phyloP scores from a whole-genome alignment of 1,140 invertebrate species.

The Ceratina japonica region DNA sequence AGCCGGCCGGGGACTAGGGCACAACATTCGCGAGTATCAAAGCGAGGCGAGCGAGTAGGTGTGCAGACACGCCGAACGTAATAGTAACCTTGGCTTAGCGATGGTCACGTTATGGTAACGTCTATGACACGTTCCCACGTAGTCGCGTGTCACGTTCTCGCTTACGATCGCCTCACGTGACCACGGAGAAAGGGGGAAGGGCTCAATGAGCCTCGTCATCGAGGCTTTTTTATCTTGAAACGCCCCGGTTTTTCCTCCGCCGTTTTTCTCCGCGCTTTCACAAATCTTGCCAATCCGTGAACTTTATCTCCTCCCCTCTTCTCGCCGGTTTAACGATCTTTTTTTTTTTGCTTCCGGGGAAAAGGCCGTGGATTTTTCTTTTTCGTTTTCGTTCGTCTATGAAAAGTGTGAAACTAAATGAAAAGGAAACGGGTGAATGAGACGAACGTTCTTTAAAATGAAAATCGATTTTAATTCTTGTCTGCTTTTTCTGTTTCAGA shows the following conservation, averaged over 20 bases:
- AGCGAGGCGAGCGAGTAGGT: slow-evolving; percentile 72
- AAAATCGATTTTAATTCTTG: no score
- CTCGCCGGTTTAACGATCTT: no score
- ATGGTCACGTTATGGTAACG: slow-evolving; percentile 67
- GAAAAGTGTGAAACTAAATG: no score
- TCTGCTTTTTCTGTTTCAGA: slow-evolving; percentile 74
- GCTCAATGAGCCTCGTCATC: slow-evolving; percentile 17
- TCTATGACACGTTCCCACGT: slow-evolving; percentile 66
- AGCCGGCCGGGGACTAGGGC: slow-evolving; percentile 52
- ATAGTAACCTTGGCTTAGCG: slow-evolving; percentile 76
- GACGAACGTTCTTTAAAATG: no score
- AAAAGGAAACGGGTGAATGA: no score
- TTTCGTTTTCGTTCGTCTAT: no score
- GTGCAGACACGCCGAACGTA: slow-evolving; percentile 72
- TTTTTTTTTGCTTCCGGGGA: no score
- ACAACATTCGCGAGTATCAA: slow-evolving; percentile 73
- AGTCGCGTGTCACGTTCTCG: slow-evolving; percentile 60
- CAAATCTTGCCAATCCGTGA: neutral
- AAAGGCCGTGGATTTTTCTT: no score
- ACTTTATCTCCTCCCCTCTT: neutral
- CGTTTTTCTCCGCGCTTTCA: neutral
- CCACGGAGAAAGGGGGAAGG: slow-evolving; percentile 30
- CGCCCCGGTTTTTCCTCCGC: slow-evolving; percentile 13
- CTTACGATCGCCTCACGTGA: slow-evolving; percentile 54
- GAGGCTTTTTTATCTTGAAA: slow-evolving; percentile 36